Conservation (phyloP, 2,888 invertebrate species). For the Andricus curvator region DNA sequence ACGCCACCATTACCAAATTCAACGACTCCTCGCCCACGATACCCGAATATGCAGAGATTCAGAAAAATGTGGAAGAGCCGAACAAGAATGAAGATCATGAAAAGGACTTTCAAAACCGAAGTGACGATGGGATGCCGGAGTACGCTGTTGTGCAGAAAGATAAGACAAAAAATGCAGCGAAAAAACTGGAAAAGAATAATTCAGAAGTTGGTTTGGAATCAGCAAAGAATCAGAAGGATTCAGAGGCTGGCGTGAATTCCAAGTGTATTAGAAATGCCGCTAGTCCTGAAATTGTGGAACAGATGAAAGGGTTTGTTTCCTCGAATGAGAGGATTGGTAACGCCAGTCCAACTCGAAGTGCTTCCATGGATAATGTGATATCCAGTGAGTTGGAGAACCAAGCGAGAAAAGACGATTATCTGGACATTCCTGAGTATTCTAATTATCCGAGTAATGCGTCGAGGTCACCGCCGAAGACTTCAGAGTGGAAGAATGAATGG, state of each 20-base stretch:
- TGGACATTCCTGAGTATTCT: conserved; percentile 39
- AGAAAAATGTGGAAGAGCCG: conserved; percentile 54
- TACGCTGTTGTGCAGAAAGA: conserved; percentile 74
- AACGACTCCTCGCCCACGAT: conserved; percentile 65
- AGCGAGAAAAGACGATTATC: conserved; percentile 53
- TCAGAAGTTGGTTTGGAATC: conserved; percentile 41
- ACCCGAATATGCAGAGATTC: conserved; percentile 74
- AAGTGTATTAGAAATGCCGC: conserved; percentile 48
- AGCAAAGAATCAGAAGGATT: conserved; percentile 52
- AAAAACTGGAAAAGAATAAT: conserved; percentile 45
- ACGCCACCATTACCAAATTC: conserved; percentile 70
- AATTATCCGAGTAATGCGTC: conserved; percentile 63
- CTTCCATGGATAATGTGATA: conserved; percentile 64
- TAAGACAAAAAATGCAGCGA: conserved; percentile 48
- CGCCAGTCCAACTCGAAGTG: conserved; percentile 65
- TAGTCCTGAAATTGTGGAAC: conserved; percentile 57
- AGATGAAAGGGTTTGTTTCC: conserved; percentile 57
- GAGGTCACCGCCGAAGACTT: conserved; percentile 72
- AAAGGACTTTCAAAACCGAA: conserved; percentile 37
- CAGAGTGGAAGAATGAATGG: conserved; percentile 74
- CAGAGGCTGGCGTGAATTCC: conserved; percentile 43
- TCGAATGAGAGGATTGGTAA: conserved; percentile 58
- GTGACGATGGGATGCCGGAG: conserved; percentile 65
- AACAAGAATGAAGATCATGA: conserved; percentile 10
- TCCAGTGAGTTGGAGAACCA: conserved; percentile 52